Evolutionary conservation across 2,113 vertebrate species (phyloP), one percentile per base, ranked within the genome.

Genomic region (Siniperca chuatsi): DNA sequence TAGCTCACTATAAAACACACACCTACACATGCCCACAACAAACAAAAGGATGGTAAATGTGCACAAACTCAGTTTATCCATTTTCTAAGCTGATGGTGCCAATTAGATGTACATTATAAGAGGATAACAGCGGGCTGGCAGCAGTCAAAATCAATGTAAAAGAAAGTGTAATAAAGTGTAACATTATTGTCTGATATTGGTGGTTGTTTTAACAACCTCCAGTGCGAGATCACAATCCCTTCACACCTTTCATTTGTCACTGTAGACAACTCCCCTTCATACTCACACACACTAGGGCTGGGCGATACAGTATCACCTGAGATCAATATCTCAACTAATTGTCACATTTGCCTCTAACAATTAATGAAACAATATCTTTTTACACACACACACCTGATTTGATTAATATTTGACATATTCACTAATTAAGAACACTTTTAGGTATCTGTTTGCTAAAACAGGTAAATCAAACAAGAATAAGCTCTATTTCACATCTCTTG

Each of bases 1-100:
- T 42, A 1, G n/a, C 3, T 70, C 6, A 71, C 57, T 46, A 21
- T 15, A 78, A 58, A 29, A 78, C 61, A 65, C 72, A 68, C 86
- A 62, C 40, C 66, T 48, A 68, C 68, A 54, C 8, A 65, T 23
- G 57, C 8, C 40, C 40, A 77, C 58, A 65, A 15, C 11, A 20
- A 37, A 64, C 55, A 71, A 16, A 25, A 48, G 75, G 35, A 54
- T 11, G 1, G 18, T 4, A 68, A 48, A 68, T 10, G 40, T 61
- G 44, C 29, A 20, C 25, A 40, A 37, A 50, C 15, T 79, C 44
- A 35, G 21, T 52, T 61, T 40, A n/a, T 16, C 25, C 13, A 13
- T 46, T 35, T 75, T 29, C 37, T 46, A 4, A 33, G n/a, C 23
- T 57, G 18, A 58, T 4, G 35, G 23, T 57, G 21, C 35, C 23